phyloP scores from a whole-genome alignment of 1,140 invertebrate species.

The Leptonema lineaticorne region DNA sequence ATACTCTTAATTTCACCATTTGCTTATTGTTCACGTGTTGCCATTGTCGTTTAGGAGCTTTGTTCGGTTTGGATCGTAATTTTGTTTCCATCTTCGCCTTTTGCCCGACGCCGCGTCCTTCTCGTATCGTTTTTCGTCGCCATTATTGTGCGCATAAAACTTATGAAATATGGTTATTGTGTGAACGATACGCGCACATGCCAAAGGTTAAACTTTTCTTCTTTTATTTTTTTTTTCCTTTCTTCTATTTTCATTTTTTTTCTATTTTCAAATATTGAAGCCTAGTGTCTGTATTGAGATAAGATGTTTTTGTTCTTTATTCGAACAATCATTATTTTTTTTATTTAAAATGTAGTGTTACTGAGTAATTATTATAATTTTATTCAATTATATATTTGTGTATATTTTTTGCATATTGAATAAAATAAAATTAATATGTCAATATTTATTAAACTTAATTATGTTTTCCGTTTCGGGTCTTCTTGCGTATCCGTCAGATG shows the following conservation, averaged over 20 bases:
- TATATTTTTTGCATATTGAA: too few species aligned
- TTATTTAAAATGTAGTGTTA: too few species aligned
- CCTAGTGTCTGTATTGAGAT: not conserved
- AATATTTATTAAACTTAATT: too few species aligned
- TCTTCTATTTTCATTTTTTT: not conserved
- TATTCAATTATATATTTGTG: too few species aligned
- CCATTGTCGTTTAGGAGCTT: too few species aligned
- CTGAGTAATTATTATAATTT: too few species aligned
- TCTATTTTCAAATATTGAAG: not conserved
- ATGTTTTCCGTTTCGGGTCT: not conserved
- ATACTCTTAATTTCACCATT: too few species aligned
- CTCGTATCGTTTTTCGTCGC: not conserved
- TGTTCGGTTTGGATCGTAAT: not conserved
- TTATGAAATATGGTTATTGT: constrained; percentile 18
- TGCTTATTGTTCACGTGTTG: not conserved
- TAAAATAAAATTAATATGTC: too few species aligned
- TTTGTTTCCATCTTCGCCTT: not conserved
- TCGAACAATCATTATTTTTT: too few species aligned
- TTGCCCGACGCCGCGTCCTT: not conserved
- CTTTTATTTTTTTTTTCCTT: too few species aligned
- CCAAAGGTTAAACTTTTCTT: not conserved
- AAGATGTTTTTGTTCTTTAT: too few species aligned
- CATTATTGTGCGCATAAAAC: constrained; percentile 8
- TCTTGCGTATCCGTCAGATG: not conserved
- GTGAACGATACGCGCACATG: not conserved